Base-by-base conservation (phyloP, 2,797 vertebrate species). In the Iguana delicatissima region DNA sequence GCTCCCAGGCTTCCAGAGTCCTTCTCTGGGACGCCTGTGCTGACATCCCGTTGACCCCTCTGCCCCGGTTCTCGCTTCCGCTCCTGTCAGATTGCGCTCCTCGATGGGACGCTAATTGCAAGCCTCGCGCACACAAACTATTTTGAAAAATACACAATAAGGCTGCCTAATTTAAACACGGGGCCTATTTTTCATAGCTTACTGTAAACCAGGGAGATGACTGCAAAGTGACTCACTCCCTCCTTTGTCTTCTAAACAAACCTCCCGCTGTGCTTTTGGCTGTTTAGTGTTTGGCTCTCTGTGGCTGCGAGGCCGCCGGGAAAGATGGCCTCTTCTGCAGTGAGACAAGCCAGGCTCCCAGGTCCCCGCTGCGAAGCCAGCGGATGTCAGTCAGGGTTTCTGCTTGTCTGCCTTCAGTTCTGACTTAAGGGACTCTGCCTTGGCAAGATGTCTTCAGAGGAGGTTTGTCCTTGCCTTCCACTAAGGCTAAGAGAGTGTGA, bases 241-340 rank as follows among this genome's bases (percentile, higher is more conserved):
- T 92, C 93, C 92, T 92, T 94, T 94, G 94, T 93, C 93, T 95
- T 94, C 92, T 93, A 95, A 96, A 94, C 94, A 93, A 95, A 92
- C 80, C 59, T 35, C 85, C 35, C 42, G 89, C 89, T 76, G 83
- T 29, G 52, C 92, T 90, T 85, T 90, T 76, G 87, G 87, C 90
- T 87, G 87, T 0, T 0, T 89, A 55, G 72, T 74, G 26, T 55
- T 69, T 64, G 87, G 89, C 64, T 29, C 32, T 86, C 86, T 59
- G 89, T 80, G 91, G 89, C 91, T 77, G 42, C 4, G 42, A 72
- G 42, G 52, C 38, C 88, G 76, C 38, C 88, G 76, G 59, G 76
- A 74, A 89, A 29, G 88, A 38, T 85, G 89, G 92, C 81, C 85
- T 92, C 93, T 26, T 5, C 20, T 3, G 89, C 73, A 74, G 42